Evolutionary conservation across 2,113 vertebrate genomes (phyloP).

Genomic region (Aegithalos caudatus): DNA sequence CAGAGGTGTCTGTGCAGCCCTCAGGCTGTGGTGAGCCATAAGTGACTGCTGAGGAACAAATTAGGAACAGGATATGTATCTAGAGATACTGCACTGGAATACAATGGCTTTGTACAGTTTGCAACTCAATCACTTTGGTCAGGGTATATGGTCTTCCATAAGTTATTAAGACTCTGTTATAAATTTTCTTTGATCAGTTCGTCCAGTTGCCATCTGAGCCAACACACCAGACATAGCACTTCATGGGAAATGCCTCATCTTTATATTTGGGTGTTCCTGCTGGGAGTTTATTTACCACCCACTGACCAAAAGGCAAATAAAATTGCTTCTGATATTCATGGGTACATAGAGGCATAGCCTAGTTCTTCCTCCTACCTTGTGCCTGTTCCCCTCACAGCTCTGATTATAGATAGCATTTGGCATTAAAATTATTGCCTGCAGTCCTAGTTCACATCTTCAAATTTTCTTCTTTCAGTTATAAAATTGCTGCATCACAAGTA

Average conservation of each 20-base stretch:
- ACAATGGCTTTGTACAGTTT: neutral
- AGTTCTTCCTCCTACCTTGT: neutral
- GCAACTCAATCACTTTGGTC: neutral
- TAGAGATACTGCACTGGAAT: neutral
- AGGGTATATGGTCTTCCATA: neutral
- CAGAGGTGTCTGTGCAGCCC: neutral
- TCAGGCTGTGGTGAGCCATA: fast-evolving
- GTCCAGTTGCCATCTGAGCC: neutral
- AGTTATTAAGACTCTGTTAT: neutral
- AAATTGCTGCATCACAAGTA: fast-evolving
- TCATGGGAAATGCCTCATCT: neutral
- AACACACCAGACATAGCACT: neutral
- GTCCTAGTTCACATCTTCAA: neutral
- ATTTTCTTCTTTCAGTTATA: neutral
- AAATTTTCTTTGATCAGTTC: neutral
- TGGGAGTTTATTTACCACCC: too few relatives aligned
- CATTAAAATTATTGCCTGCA: neutral
- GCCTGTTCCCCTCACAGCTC: neutral
- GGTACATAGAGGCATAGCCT: neutral
- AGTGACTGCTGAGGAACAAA: neutral
- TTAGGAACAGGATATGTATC: fast-evolving
- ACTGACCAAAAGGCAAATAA: neutral
- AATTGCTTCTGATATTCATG: neutral
- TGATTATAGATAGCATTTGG: neutral
- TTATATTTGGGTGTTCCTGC: neutral